These are phyloP conservation scores for Corynorhinus townsendii DNA, from an alignment of 2,113 vertebrate genomes.

Conservation along the genomic window DNA sequence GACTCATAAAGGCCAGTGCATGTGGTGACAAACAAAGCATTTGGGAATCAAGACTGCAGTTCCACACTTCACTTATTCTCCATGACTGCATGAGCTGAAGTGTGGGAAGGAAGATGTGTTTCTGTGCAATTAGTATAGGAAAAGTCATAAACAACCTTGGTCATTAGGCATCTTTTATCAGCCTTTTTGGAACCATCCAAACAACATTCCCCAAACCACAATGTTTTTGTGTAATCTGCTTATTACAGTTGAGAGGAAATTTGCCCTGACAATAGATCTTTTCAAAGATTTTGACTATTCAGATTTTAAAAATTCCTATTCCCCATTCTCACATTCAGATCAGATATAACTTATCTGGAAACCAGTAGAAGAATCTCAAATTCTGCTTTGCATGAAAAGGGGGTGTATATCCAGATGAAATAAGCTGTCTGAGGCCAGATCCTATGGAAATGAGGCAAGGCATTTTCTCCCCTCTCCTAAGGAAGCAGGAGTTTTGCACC, in stretches of 20 bases:
- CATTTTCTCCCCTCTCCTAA: background rate
- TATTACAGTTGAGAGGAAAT: background rate
- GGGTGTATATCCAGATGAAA: background rate
- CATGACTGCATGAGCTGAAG: background rate
- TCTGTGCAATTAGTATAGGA: background rate
- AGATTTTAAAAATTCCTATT: background rate
- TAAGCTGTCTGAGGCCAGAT: background rate
- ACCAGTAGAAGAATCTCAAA: background rate
- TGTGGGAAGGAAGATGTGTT: background rate
- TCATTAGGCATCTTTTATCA: background rate
- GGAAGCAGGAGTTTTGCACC: background rate
- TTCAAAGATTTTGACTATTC: background rate
- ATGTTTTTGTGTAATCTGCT: background rate
- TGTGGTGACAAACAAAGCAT: background rate
- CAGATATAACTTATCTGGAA: background rate
- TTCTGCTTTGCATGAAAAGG: background rate
- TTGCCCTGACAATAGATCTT: background rate
- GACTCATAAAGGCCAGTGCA: background rate
- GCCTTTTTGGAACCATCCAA: background rate
- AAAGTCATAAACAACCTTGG: background rate
- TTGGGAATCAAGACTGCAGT: background rate
- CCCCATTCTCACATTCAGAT: background rate
- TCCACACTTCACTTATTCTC: background rate
- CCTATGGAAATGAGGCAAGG: background rate
- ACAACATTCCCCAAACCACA: background rate